A percentile compares a stretch with the other conserved stretches of the same genome.
Evolutionary conservation across 2,888 invertebrate species (phyloP).

Genomic region (Hydraecia micacea): DNA sequence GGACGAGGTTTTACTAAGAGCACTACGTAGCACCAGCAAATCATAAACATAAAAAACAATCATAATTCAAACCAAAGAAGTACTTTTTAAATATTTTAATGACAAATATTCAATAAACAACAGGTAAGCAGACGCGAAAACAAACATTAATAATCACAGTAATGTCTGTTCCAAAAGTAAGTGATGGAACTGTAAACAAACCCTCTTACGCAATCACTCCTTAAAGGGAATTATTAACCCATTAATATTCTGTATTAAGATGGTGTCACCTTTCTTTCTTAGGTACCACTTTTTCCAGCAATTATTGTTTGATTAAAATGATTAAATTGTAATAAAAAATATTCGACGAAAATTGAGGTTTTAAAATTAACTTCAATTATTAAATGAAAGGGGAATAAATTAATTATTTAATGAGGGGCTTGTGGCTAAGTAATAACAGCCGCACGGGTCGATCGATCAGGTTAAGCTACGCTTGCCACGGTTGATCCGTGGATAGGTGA

Average conservation of each 20-base stretch:
- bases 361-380: not conserved
- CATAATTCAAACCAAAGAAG: not conserved
- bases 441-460: too few relatives aligned
- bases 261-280: not conserved
- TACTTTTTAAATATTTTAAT: not conserved
- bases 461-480: too few relatives aligned
- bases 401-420: too few relatives aligned
- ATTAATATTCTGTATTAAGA: not conserved
- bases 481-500: too few relatives aligned
- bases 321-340: not conserved
- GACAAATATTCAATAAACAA: not conserved
- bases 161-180: not conserved
- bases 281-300: not conserved
- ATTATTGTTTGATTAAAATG: not conserved
- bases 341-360: not conserved
- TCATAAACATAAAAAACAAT: not conserved
- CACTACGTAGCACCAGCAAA: not conserved
- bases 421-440: too few relatives aligned
- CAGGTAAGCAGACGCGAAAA: not conserved
- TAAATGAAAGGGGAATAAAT: not conserved
- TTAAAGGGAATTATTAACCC: not conserved
- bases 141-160: not conserved
- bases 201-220: not conserved
- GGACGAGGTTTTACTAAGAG: not conserved
- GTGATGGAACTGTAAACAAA: not conserved